These are phyloP conservation scores for Melitaea athalia DNA, from an alignment of 2,888 invertebrate genomes.

Conservation along the genomic window DNA sequence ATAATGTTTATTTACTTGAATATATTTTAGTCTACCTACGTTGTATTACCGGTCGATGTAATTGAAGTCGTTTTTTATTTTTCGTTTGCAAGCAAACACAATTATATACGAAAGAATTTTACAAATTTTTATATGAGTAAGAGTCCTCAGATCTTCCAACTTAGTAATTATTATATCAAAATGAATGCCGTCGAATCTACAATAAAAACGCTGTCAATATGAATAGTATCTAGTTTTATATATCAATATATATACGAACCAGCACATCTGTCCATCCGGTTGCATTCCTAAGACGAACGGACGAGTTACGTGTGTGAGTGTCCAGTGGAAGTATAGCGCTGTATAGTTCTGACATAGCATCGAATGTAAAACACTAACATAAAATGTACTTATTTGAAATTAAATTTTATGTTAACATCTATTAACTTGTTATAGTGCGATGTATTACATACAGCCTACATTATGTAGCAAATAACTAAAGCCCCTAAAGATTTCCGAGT, in stretches of 20 bases:
- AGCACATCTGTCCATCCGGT: conserved; percentile 48
- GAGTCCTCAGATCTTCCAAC: background rate
- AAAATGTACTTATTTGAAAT: too few relatives aligned
- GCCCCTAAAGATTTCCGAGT: too few relatives aligned
- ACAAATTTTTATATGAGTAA: background rate
- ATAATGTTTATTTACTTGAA: too few relatives aligned
- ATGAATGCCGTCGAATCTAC: background rate
- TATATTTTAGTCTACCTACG: too few relatives aligned
- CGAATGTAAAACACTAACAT: background rate
- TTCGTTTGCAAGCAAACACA: too few relatives aligned
- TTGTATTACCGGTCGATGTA: too few relatives aligned
- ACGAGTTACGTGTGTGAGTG: conserved; percentile 14
- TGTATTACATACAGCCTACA: too few relatives aligned
- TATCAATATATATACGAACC: conserved; percentile 22
- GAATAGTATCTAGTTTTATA: conserved; percentile 26
- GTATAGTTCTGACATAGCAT: background rate
- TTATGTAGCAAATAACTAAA: too few relatives aligned
- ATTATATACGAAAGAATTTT: background rate
- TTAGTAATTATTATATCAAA: background rate
- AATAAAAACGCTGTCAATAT: conserved; percentile 2
- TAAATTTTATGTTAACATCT: too few relatives aligned
- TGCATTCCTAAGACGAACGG: conserved; percentile 44
- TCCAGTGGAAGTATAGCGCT: conserved; percentile 13
- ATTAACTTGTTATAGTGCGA: too few relatives aligned
- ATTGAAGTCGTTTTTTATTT: too few relatives aligned